Evolutionary conservation across 1,140 invertebrate species (phyloP), one percentile per base, ranked within the genome.

Genomic region (Drosophila chauvacae): DNA sequence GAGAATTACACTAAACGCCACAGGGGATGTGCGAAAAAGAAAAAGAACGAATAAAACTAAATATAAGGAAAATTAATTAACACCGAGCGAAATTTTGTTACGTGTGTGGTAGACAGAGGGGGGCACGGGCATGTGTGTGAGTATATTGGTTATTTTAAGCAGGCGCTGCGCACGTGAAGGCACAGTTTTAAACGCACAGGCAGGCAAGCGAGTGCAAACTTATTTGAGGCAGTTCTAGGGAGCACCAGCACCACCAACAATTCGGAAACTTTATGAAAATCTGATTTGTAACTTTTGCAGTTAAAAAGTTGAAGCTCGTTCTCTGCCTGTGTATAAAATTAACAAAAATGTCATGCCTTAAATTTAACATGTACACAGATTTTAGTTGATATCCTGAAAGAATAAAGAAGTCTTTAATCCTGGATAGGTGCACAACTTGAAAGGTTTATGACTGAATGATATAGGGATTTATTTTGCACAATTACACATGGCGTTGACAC

Each of bases 91-190:
- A 77, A 77, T 74, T 70, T 71, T 44, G 48, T 57, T 18, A 51
- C 16, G 16, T 51, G 23, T 80, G 60, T 55, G 10, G 7, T 26
- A 47, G 20, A 14, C 13, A 28, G 18, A 26, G 16, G 16, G 26
- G 26, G 26, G 10, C 18, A 51, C 5, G 14, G 18, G 18, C 16
- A 20, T 39, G 44, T 39, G 44, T 35, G 41, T 39, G 51, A 20
- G 41, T 60, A 35, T 60, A 55, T 48, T 28, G 35, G 35, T 70
- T 82, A 86, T 88, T 80, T 83, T 88, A 80, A 83, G 80, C 80
- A 66, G 76, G 30, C 80, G 66, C 59, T 77, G 84, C 63, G 80
- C 84, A 86, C 84, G 83, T 88, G 84, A 86, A 83, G 66, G 61
- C 79, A 70, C 76, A 79, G 69, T 85, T 81, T 47, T 35, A 48